These are phyloP conservation scores for Rhadina sibilatrix DNA, from an alignment of 2,113 vertebrate species.

Conservation along the genomic window DNA sequence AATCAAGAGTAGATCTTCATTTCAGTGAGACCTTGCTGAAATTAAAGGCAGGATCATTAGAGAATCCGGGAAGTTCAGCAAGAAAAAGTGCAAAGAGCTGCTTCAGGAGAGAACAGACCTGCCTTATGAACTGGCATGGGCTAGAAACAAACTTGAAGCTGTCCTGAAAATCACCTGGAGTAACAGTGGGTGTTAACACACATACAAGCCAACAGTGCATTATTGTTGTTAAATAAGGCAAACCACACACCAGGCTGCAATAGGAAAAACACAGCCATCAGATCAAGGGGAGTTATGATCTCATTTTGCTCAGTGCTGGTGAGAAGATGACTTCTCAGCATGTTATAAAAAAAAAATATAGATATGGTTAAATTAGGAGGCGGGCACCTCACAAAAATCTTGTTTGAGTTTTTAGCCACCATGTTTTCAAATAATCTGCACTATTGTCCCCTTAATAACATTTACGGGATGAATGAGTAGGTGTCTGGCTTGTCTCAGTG, in stretches of 20 bases:
- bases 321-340: not conserved
- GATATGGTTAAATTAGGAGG: not conserved
- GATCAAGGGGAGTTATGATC: not conserved
- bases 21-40: not conserved
- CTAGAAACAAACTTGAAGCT: not conserved
- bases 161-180: not conserved
- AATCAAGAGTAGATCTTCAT: not conserved
- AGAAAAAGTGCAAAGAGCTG: not conserved
- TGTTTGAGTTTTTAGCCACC: not conserved
- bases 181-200: not conserved
- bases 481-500: not conserved
- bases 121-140: no score
- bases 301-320: not conserved
- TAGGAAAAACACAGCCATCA: not conserved
- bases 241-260: accelerated
- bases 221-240: not conserved
- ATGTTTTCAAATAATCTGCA: not conserved
- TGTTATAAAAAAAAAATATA: not conserved
- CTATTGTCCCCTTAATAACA: not conserved
- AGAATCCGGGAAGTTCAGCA: not conserved
- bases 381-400: not conserved
- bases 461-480: not conserved
- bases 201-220: accelerated
- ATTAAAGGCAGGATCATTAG: not conserved
- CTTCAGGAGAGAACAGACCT: not conserved